Percentiles rank a stretch among this genome's conserved stretches.
These are phyloP conservation scores for Brienomyrus brachyistius DNA, from an alignment of 2,113 vertebrate genomes.

Conservation along the genomic window DNA sequence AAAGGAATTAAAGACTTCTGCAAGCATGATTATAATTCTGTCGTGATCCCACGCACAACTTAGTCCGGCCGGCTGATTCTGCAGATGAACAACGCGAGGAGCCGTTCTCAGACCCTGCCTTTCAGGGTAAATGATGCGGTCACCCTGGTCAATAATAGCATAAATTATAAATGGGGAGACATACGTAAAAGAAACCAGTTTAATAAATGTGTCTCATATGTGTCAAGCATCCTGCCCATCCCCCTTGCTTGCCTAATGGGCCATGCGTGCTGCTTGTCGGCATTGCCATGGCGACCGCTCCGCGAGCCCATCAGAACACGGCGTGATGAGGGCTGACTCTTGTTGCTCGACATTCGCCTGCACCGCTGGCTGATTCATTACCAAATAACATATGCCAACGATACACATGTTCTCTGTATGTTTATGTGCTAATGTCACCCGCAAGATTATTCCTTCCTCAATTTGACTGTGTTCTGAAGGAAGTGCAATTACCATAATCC, in stretches of 20 bases:
- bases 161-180: neutral
- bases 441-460: neutral
- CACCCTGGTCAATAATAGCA: neutral
- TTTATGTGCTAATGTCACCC: neutral
- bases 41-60: neutral
- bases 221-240: neutral
- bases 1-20: neutral
- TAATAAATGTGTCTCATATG: neutral
- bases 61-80: neutral
- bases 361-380: neutral
- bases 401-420: neutral
- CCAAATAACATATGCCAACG: neutral
- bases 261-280: neutral
- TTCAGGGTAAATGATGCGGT: neutral
- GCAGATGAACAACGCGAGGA: neutral
- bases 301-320: neutral
- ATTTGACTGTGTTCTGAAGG: neutral
- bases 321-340: neutral
- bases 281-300: neutral
- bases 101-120: neutral
- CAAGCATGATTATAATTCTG: neutral
- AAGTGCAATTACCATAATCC: neutral
- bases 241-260: conserved; percentile 5
- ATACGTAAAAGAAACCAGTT: neutral
- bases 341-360: neutral